phyloP scores from a whole-genome alignment of 2,888 invertebrate species.

The Spisula subtruncata region DNA sequence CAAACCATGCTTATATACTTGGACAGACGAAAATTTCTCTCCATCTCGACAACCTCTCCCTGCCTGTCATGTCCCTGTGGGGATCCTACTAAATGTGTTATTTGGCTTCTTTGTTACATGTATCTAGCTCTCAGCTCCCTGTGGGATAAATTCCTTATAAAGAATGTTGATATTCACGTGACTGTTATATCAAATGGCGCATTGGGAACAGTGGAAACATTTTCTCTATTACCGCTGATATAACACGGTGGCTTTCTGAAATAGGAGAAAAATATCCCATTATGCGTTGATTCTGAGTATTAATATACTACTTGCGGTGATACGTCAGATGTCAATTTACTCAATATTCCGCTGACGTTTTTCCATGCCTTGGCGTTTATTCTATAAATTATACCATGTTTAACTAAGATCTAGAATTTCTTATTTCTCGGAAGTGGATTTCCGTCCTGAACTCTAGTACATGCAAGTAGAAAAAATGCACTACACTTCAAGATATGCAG shows the following conservation, averaged over 20 bases:
- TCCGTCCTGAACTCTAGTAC: background rate
- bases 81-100: background rate
- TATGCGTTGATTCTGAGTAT: slow-evolving; percentile 24
- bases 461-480: background rate
- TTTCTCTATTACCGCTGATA: slow-evolving; percentile 8
- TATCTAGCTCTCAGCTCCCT: slow-evolving; percentile 33
- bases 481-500: slow-evolving; percentile 10
- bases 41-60: background rate
- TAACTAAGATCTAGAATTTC: slow-evolving; percentile 15
- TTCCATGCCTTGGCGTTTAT: background rate
- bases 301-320: slow-evolving; percentile 33
- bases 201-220: slow-evolving; percentile 15
- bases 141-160: slow-evolving; percentile 33
- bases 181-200: slow-evolving; percentile 23
- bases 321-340: background rate
- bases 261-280: slow-evolving; percentile 23
- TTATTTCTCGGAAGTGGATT: slow-evolving; percentile 12
- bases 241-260: slow-evolving; percentile 17
- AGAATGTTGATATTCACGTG: slow-evolving; percentile 24
- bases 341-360: background rate
- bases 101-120: slow-evolving; percentile 28
- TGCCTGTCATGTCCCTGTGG: slow-evolving; percentile 3
- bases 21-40: slow-evolving; percentile 28
- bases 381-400: background rate
- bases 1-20: background rate